Evolutionary conservation across 2,797 vertebrate genomes (phyloP).

Genomic region (Falco peregrinus): DNA sequence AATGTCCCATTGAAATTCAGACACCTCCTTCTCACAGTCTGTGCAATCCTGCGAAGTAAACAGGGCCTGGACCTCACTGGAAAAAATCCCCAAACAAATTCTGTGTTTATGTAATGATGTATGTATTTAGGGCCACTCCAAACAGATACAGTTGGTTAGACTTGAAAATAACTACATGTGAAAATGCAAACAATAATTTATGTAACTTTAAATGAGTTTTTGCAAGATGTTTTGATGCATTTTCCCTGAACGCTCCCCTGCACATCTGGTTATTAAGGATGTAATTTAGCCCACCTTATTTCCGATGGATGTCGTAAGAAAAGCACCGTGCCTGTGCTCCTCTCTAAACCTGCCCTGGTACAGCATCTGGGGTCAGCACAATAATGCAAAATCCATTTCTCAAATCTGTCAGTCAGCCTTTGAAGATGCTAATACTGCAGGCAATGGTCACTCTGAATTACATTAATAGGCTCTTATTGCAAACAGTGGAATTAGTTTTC

Average conservation of each 20-base stretch:
- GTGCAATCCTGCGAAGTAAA: slow-evolving; percentile 17
- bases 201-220: slow-evolving; percentile 33
- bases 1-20: slow-evolving; percentile 63
- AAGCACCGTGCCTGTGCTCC: neutral
- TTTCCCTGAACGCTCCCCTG: neutral
- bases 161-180: slow-evolving; percentile 57
- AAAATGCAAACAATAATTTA: slow-evolving; percentile 43
- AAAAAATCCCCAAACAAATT: slow-evolving; percentile 52
- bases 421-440: slow-evolving; percentile 24
- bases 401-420: neutral
- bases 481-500: slow-evolving; percentile 21
- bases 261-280: neutral
- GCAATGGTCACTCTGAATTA: slow-evolving; percentile 29
- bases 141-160: slow-evolving; percentile 42
- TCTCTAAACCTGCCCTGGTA: neutral
- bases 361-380: neutral
- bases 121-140: slow-evolving; percentile 55
- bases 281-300: neutral
- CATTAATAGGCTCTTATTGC: neutral
- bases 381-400: neutral
- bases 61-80: slow-evolving; percentile 17
- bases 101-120: slow-evolving; percentile 44
- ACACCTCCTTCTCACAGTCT: slow-evolving; percentile 72
- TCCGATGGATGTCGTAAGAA: neutral
- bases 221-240: neutral